Evolutionary conservation across 2,888 invertebrate genomes (phyloP).

Genomic region (Mythimna loreyi): DNA sequence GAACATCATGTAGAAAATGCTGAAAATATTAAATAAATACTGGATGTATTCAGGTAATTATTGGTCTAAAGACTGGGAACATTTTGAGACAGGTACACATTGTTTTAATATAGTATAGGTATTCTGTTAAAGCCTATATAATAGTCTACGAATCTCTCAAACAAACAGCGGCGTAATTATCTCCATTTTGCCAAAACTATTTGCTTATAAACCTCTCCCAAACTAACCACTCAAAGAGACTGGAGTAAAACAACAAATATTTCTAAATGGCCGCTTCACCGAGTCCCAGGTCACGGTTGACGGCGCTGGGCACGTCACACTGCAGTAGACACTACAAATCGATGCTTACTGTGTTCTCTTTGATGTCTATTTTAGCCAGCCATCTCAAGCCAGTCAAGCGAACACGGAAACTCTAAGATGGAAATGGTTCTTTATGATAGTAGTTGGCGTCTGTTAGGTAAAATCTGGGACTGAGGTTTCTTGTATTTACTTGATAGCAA

Average conservation of each 20-base stretch:
- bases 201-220: background rate
- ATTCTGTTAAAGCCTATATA: too few relatives aligned
- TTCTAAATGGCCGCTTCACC: constrained; percentile 31
- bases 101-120: too few relatives aligned
- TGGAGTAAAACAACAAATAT: constrained; percentile 25
- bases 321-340: constrained; percentile 57
- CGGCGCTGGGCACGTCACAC: constrained; percentile 33
- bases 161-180: too few relatives aligned
- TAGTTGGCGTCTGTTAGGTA: background rate
- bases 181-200: background rate
- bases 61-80: too few relatives aligned
- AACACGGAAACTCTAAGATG: constrained; percentile 27
- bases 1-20: too few relatives aligned
- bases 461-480: too few relatives aligned
- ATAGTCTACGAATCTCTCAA: too few relatives aligned
- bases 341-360: constrained; percentile 50
- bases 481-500: too few relatives aligned
- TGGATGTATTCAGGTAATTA: too few relatives aligned
- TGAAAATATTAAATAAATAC: too few relatives aligned
- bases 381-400: constrained; percentile 45
- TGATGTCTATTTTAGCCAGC: constrained; percentile 56
- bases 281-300: constrained; percentile 28
- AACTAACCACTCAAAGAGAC: background rate
- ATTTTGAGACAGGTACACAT: too few relatives aligned
- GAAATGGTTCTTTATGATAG: constrained; percentile 7